phyloP scores from a whole-genome alignment of 2,113 vertebrate species.

The Ochotona princeps region DNA sequence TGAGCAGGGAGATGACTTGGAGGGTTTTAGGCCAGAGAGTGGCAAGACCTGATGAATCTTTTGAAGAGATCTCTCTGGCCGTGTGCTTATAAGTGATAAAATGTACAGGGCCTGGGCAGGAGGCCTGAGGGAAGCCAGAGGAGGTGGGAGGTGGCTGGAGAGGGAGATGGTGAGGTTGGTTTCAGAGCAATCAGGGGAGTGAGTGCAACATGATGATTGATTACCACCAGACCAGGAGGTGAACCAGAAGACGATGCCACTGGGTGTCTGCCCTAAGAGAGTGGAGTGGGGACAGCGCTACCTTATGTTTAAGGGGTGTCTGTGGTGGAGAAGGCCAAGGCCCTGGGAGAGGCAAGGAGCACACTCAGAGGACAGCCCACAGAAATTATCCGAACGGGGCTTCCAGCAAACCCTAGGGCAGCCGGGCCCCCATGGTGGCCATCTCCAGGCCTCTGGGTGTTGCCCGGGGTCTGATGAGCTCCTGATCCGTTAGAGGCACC shows the following conservation, averaged over 20 bases:
- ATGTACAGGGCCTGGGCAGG: not conserved
- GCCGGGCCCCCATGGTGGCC: rapidly evolving
- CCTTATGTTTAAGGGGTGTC: not conserved
- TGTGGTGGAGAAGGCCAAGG: not conserved
- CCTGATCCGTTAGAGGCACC: rapidly evolving
- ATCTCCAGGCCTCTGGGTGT: not conserved
- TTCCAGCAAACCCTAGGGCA: not conserved
- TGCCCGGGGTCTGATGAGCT: not conserved
- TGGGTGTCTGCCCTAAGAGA: not conserved
- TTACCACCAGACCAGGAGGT: not conserved
- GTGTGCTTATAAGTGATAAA: rapidly evolving
- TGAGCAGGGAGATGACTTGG: not conserved
- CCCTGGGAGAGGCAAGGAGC: not conserved
- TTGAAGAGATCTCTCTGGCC: not conserved
- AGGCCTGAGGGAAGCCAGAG: not conserved
- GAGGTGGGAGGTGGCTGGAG: too few relatives aligned
- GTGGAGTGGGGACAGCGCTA: rapidly evolving
- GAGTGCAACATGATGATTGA: not conserved
- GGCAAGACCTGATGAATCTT: rapidly evolving
- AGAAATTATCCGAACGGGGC: too few relatives aligned
- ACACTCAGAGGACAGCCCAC: not conserved
- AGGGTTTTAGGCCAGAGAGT: not conserved
- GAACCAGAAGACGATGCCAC: not conserved
- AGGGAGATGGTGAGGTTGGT: too few relatives aligned
- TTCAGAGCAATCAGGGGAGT: not conserved